A percentile compares a stretch with the other conserved stretches of the same genome.
These are phyloP conservation scores for Trachelus iudaicus DNA, from an alignment of 2,888 invertebrate species.

Conservation along the genomic window DNA sequence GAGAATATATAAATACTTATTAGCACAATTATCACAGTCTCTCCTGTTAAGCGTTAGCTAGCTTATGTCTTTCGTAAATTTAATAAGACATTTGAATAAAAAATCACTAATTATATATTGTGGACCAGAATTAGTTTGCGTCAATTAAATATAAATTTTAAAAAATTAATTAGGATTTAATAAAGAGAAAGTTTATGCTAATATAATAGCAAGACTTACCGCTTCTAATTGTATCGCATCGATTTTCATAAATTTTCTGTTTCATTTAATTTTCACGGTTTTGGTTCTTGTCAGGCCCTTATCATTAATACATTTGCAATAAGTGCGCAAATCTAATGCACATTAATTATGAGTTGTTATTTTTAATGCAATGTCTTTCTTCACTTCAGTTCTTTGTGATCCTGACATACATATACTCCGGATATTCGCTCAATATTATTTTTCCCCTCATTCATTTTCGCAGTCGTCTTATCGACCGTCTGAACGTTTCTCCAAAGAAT, in stretches of 20 bases:
- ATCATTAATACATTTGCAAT: not conserved
- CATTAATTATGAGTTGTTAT: not conserved
- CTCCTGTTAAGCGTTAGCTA: not conserved
- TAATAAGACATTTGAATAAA: not conserved
- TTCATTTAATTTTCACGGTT: not conserved
- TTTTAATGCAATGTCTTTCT: not conserved
- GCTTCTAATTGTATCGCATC: not conserved
- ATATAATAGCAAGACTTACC: not conserved
- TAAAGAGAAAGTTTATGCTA: not conserved
- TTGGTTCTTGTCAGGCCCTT: not conserved
- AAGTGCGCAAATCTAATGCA: not conserved
- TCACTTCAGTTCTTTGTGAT: not conserved
- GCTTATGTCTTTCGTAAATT: not conserved
- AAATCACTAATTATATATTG: not conserved
- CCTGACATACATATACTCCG: not conserved
- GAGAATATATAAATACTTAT: not conserved
- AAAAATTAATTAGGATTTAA: not conserved
- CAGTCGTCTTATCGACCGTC: not conserved
- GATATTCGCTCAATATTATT: not conserved
- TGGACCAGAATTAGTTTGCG: not conserved
- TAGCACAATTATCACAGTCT: not conserved
- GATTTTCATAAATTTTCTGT: not conserved
- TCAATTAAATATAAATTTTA: not conserved
- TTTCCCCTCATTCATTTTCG: not conserved
- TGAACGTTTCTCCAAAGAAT: not conserved